Conservation (phyloP, 2,113 vertebrate species). For the Onychorhynchus coronatus region DNA sequence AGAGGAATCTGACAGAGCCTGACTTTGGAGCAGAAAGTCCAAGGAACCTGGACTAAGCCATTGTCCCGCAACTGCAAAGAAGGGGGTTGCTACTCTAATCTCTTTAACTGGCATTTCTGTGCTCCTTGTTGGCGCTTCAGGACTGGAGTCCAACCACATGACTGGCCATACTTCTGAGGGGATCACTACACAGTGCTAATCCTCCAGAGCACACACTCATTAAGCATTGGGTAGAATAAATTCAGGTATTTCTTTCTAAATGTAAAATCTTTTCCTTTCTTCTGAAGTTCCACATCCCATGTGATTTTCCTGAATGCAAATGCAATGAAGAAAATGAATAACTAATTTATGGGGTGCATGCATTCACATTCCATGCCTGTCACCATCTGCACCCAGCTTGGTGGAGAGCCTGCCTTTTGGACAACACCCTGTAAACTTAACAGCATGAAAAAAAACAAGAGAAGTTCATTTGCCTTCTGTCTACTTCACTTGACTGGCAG, state of each 20-base stretch:
- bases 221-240: background rate
- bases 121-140: background rate
- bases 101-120: background rate
- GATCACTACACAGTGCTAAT: constrained; percentile 13
- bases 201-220: background rate
- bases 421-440: background rate
- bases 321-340: background rate
- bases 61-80: background rate
- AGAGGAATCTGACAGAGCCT: background rate
- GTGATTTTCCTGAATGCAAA: background rate
- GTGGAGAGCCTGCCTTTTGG: background rate
- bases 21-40: background rate
- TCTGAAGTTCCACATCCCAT: background rate
- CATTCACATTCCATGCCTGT: background rate
- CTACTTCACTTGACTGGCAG: background rate
- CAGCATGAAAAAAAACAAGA: background rate
- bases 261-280: background rate
- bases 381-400: background rate
- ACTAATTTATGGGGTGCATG: background rate
- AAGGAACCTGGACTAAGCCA: background rate
- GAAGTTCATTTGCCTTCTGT: background rate
- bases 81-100: background rate
- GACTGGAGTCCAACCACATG: background rate
- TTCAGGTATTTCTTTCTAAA: background rate
- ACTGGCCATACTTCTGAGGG: background rate